A percentile compares a stretch with the other conserved stretches of the same genome.
These are phyloP conservation scores for Tenodera sinensis DNA, from an alignment of 2,888 invertebrate species.

Conservation along the genomic window DNA sequence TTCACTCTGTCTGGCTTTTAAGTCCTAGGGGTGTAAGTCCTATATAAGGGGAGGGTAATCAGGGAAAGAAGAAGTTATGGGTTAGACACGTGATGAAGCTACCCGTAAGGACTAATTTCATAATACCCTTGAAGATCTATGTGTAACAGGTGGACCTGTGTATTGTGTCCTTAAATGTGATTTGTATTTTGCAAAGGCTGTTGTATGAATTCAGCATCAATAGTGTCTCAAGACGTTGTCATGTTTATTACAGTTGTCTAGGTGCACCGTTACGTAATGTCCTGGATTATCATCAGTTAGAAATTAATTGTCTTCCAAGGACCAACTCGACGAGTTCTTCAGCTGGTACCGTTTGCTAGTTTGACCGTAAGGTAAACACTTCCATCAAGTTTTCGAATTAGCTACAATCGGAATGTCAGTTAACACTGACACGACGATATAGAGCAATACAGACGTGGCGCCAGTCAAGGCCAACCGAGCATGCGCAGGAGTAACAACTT, in stretches of 20 bases:
- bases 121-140: no score
- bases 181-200: no score
- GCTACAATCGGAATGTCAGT: background rate
- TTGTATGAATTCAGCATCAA: no score
- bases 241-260: background rate
- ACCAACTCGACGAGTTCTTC: background rate
- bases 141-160: no score
- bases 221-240: no score
- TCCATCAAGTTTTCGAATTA: background rate
- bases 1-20: no score
- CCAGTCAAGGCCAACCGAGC: background rate
- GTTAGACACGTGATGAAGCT: no score
- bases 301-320: background rate
- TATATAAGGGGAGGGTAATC: no score
- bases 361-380: background rate
- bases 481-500: background rate
- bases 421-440: background rate
- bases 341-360: background rate
- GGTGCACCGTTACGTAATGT: background rate
- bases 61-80: no score
- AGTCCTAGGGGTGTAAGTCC: no score
- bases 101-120: no score
- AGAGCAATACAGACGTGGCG: background rate
- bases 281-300: background rate
- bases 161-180: no score